phyloP scores from a whole-genome alignment of 2,797 vertebrate genomes.

The Coendou prehensilis region DNA sequence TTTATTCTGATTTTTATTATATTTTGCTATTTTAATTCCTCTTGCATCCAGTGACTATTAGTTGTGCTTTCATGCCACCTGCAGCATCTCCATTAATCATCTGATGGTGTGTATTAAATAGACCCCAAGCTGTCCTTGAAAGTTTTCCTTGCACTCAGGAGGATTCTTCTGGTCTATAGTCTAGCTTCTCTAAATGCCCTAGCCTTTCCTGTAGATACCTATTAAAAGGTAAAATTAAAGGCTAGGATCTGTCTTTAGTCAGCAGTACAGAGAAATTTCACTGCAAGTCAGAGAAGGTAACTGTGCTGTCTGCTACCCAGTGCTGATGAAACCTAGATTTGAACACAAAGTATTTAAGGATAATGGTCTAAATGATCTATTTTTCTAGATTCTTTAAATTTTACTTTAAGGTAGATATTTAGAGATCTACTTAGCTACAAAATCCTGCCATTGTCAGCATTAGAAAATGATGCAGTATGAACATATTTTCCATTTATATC shows the following conservation, averaged over 20 bases:
- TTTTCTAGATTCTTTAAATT: slow-evolving; percentile 41
- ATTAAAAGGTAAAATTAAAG: slow-evolving; percentile 14
- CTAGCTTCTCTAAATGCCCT: not conserved
- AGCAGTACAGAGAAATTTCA: not conserved
- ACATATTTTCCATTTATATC: not conserved
- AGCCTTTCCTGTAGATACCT: not conserved
- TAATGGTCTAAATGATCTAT: not conserved
- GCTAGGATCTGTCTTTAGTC: not conserved
- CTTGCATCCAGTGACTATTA: not conserved
- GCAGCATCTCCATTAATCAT: not conserved
- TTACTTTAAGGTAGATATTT: slow-evolving; percentile 34
- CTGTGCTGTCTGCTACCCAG: not conserved
- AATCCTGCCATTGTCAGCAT: not conserved
- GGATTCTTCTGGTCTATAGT: not conserved
- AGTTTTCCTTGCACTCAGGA: no score
- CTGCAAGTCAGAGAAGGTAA: not conserved
- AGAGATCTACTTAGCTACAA: not conserved
- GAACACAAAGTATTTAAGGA: slow-evolving; percentile 16
- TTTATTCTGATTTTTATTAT: not conserved
- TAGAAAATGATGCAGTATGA: not conserved
- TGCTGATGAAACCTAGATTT: not conserved
- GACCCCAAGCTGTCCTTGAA: slow-evolving; percentile 8
- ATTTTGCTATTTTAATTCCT: slow-evolving; percentile 16
- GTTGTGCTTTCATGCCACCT: not conserved
- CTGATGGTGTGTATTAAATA: not conserved